These are phyloP conservation scores for Marronus borbonicus DNA, from an alignment of 2,888 invertebrate species.

Conservation along the genomic window DNA sequence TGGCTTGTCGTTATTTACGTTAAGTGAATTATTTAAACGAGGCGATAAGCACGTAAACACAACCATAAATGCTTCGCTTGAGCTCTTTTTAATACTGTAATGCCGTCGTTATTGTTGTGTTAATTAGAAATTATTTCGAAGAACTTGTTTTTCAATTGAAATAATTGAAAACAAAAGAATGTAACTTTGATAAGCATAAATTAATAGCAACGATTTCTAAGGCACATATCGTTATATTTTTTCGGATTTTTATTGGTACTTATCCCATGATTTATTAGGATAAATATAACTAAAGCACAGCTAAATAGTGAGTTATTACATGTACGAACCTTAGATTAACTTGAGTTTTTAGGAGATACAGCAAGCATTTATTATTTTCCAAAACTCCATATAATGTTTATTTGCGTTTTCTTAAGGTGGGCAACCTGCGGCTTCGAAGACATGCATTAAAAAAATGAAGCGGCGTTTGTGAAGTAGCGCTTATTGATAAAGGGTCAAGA, in stretches of 20 bases:
- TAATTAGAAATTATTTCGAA: slow-evolving; percentile 16
- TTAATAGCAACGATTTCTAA: slow-evolving; percentile 4
- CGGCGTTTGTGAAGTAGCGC: too few species aligned
- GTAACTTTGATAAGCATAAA: neutral
- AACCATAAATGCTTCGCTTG: neutral
- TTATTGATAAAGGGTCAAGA: too few species aligned
- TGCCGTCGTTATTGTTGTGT: neutral
- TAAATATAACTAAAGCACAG: neutral
- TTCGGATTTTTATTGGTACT: neutral
- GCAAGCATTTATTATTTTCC: too few species aligned
- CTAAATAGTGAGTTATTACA: too few species aligned
- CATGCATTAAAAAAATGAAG: too few species aligned
- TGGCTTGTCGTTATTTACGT: slow-evolving; percentile 50
- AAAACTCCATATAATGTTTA: too few species aligned
- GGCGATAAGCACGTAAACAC: slow-evolving; percentile 33
- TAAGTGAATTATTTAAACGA: slow-evolving; percentile 46
- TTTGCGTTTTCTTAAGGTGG: too few species aligned
- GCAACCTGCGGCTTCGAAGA: too few species aligned
- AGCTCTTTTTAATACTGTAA: slow-evolving; percentile 20
- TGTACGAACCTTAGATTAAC: too few species aligned
- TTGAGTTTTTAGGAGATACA: too few species aligned
- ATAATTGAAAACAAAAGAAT: neutral
- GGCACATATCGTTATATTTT: too few species aligned
- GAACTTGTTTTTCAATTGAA: neutral
- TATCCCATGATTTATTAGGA: neutral